A percentile compares a stretch with the other conserved stretches of the same genome.
Conservation (phyloP, 1,140 invertebrate species). For the Zophobas morio region DNA sequence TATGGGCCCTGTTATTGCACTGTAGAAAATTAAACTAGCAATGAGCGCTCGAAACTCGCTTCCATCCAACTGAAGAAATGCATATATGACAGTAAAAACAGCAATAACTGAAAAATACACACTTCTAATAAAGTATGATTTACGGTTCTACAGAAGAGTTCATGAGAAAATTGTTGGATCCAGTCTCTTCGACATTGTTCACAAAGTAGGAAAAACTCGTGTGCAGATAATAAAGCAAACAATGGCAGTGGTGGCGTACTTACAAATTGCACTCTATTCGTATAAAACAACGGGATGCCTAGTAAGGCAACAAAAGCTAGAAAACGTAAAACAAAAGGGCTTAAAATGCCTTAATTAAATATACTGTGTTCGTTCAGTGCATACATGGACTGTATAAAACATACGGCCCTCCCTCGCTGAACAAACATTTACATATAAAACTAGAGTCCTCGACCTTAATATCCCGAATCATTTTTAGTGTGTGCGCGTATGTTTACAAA, state of each 20-base stretch:
- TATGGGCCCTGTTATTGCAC: too few species aligned
- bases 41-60: too few species aligned
- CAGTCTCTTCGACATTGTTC: conserved; percentile 36
- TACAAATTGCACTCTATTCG: conserved; percentile 33
- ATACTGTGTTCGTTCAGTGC: conserved; percentile 18
- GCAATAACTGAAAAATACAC: too few species aligned
- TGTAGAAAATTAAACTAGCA: too few species aligned
- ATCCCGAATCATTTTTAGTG: conserved; percentile 14
- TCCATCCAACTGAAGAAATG: too few species aligned
- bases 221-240: conserved; percentile 35
- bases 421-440: conserved; percentile 20
- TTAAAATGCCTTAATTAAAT: conserved; percentile 29
- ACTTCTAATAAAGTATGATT: too few species aligned
- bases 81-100: too few species aligned
- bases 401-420: not conserved
- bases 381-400: conserved; percentile 17
- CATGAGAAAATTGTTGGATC: conserved; percentile 19
- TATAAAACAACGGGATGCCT: conserved; percentile 33
- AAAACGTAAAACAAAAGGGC: conserved; percentile 24
- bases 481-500: conserved; percentile 1
- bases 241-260: conserved; percentile 16
- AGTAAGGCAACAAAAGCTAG: conserved; percentile 25
- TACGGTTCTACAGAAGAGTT: not conserved
- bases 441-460: conserved; percentile 17
- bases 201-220: conserved; percentile 33